Conservation (phyloP, 2,888 invertebrate genomes). For the Xanthia icteritia region DNA sequence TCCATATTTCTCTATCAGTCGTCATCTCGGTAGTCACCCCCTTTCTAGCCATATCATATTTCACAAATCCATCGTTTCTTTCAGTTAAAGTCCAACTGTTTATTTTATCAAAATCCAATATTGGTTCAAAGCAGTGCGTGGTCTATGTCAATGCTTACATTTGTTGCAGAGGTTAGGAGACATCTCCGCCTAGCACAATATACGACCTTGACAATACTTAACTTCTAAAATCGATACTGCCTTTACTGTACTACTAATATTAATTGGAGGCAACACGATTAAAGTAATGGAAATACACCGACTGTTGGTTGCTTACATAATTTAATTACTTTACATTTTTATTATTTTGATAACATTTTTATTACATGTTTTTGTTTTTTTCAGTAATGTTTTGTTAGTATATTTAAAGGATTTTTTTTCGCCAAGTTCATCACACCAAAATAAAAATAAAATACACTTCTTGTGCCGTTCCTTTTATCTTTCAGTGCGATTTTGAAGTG, state of each 20-base stretch:
- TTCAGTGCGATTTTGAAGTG: no score
- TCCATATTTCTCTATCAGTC: not conserved
- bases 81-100: not conserved
- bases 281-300: not conserved
- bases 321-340: not conserved
- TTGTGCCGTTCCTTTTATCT: no score
- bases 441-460: no score
- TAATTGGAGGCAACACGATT: conserved; percentile 10
- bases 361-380: no score
- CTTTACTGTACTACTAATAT: not conserved
- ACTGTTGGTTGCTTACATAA: conserved; percentile 9
- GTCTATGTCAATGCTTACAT: conserved; percentile 1
- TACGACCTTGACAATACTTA: conserved; percentile 62
- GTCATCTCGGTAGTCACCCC: not conserved
- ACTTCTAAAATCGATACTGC: conserved; percentile 55
- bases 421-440: no score
- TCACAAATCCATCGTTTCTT: no score
- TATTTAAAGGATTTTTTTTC: no score
- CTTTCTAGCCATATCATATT: not conserved
- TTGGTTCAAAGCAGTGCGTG: not conserved
- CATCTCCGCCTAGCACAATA: conserved; percentile 55
- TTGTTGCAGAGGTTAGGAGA: conserved; percentile 53
- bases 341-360: not conserved
- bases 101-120: not conserved
- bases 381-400: no score